A percentile compares a stretch with the other conserved stretches of the same genome.
Conservation (phyloP, 2,113 vertebrate genomes). For the Anguilla japonica region DNA sequence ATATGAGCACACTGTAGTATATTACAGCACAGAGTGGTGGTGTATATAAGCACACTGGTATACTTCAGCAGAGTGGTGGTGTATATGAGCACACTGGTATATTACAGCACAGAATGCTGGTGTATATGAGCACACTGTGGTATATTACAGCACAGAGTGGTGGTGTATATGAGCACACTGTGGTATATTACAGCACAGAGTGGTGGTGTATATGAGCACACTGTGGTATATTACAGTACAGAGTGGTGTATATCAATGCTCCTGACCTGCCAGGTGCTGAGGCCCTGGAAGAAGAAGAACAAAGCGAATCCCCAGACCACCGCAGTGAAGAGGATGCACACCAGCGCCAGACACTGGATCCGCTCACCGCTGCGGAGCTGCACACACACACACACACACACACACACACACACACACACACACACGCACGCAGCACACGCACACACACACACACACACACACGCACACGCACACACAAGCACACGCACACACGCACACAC, state of each 20-base stretch:
- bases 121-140: not conserved
- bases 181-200: not conserved
- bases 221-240: not conserved
- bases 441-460: not conserved
- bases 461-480: too few species aligned
- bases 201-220: not conserved
- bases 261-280: slow-evolving; percentile 97
- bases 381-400: slow-evolving; percentile 39
- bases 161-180: not conserved
- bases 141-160: not conserved
- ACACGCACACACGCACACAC: too few species aligned
- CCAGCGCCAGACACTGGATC: slow-evolving; percentile 84
- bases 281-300: slow-evolving; percentile 98
- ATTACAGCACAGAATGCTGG: not conserved
- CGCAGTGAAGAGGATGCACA: slow-evolving; percentile 87
- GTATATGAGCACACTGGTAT: not conserved
- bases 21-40: too few species aligned
- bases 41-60: too few species aligned
- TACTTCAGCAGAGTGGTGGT: too few species aligned
- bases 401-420: slow-evolving; percentile 7
- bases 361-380: slow-evolving; percentile 80
- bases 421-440: too few species aligned
- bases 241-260: not conserved
- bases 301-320: slow-evolving; percentile 95
- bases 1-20: too few species aligned